Evolutionary conservation across 2,113 vertebrate species (phyloP).

Genomic region (Macrotus californicus): DNA sequence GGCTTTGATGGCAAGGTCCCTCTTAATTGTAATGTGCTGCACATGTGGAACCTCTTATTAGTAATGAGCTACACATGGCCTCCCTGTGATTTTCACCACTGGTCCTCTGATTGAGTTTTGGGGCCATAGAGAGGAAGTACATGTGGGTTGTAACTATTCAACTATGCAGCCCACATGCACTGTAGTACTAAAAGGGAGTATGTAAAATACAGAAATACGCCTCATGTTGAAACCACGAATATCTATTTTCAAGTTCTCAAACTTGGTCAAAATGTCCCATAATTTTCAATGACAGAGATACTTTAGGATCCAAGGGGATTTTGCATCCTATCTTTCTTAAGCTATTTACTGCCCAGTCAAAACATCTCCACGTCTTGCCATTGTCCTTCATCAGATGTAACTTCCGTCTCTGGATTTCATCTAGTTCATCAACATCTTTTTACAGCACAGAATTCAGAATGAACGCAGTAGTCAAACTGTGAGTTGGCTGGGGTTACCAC

Average conservation of each 20-base stretch:
- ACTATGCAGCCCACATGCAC: not conserved
- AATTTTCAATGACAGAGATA: not conserved
- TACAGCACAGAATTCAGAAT: not conserved
- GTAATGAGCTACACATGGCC: not conserved
- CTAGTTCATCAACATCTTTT: not conserved
- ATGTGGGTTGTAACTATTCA: not conserved
- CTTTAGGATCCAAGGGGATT: not conserved
- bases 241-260: not conserved
- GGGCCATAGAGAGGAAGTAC: not conserved
- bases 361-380: not conserved
- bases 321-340: not conserved
- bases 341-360: not conserved
- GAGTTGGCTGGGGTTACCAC: not conserved
- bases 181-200: not conserved
- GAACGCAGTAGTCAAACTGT: not conserved
- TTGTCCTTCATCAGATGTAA: not conserved
- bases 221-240: not conserved
- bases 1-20: not conserved
- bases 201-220: not conserved
- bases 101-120: not conserved
- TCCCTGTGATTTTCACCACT: not conserved
- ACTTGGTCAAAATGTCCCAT: not conserved
- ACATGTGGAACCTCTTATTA: not conserved
- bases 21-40: not conserved
- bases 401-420: not conserved